Conservation (phyloP, 2,888 invertebrate species). For the Papilio gigon region DNA sequence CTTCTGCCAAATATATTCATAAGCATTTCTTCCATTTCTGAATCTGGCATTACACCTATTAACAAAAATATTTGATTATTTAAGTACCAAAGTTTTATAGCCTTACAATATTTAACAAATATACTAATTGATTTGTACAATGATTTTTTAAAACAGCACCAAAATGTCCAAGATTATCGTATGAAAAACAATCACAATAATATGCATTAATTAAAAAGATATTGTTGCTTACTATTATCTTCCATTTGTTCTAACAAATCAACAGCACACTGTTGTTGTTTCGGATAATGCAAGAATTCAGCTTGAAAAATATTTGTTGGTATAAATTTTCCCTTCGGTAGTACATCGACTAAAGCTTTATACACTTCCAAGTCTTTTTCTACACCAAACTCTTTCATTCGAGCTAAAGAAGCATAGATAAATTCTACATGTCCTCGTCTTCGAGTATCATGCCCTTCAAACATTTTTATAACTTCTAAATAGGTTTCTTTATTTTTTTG, state of each 20-base stretch:
- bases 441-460: constrained; percentile 85
- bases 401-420: constrained; percentile 92
- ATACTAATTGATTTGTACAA: not conserved
- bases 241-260: constrained; percentile 97
- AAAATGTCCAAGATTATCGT: no score
- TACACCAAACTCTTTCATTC: constrained; percentile 95
- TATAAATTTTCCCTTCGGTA: constrained; percentile 95
- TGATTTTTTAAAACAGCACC: no score
- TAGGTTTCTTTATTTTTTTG: constrained; percentile 86
- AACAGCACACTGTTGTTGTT: constrained; percentile 97
- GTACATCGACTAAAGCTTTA: constrained; percentile 90
- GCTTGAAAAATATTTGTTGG: constrained; percentile 91
- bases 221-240: constrained; percentile 85
- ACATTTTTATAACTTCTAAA: constrained; percentile 88
- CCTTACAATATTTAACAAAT: not conserved
- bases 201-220: constrained; percentile 29
- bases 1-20: constrained; percentile 91
- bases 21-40: constrained; percentile 92
- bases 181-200: no score
- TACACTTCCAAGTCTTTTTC: constrained; percentile 93
- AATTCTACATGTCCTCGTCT: constrained; percentile 96
- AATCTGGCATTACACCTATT: constrained; percentile 93
- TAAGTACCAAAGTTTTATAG: not conserved
- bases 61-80: constrained; percentile 46
- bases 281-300: constrained; percentile 96